These are phyloP conservation scores for Leucosticte australis DNA, from an alignment of 2,113 vertebrate species.

Conservation along the genomic window DNA sequence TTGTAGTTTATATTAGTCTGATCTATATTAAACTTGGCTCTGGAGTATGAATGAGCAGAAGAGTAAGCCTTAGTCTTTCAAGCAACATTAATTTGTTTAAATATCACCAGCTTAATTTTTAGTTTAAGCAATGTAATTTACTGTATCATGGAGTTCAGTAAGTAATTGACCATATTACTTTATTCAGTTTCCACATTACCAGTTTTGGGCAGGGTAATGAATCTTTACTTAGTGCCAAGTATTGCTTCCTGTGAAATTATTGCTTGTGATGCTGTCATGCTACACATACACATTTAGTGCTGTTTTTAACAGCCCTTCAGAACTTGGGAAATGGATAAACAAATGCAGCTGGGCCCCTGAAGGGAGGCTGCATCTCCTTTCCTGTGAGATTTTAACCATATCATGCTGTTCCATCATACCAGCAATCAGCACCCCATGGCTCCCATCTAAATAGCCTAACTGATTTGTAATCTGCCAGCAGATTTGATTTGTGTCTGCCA, in stretches of 20 bases:
- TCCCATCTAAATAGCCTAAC: background rate
- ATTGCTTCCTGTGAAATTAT: background rate
- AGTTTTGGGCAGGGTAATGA: background rate
- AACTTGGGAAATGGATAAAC: background rate
- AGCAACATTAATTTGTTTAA: background rate
- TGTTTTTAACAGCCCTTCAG: background rate
- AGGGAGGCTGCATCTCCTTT: background rate
- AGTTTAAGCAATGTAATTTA: slow-evolving; percentile 21
- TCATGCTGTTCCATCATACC: background rate
- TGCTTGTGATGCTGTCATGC: background rate
- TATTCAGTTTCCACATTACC: background rate
- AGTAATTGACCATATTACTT: background rate
- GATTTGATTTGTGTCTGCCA: background rate
- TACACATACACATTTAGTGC: background rate
- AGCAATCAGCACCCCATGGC: background rate
- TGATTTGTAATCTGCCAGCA: background rate
- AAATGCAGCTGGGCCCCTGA: background rate
- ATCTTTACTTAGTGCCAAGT: background rate
- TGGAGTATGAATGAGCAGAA: background rate
- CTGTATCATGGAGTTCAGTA: background rate
- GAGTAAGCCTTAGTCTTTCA: background rate
- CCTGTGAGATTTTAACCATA: background rate
- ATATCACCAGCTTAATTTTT: slow-evolving; percentile 4
- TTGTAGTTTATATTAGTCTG: background rate
- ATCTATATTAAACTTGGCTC: background rate